These are phyloP conservation scores for Mimas tiliae DNA, from an alignment of 2,888 invertebrate species.

Conservation along the genomic window DNA sequence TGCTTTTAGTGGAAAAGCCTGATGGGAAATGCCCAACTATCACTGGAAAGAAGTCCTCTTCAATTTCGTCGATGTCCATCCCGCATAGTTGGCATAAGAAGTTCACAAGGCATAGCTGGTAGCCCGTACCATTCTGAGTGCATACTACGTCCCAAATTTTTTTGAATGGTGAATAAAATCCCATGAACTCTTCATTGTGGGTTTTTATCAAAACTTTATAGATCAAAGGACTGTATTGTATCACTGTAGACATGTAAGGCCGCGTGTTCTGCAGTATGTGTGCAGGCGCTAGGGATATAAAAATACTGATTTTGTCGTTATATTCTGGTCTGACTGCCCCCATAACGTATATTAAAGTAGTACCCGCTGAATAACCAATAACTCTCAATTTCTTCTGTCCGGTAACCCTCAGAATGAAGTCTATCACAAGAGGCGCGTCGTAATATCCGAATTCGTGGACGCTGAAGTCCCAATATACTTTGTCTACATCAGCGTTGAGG, in stretches of 20 bases:
- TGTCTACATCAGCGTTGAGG: slow-evolving; percentile 19
- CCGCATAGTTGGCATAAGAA: slow-evolving; percentile 7
- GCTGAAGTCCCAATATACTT: slow-evolving; percentile 27
- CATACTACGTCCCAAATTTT: slow-evolving; percentile 11
- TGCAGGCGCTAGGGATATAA: slow-evolving; percentile 25
- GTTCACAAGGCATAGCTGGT: background rate
- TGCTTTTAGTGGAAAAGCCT: slow-evolving; percentile 21
- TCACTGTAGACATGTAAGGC: slow-evolving; percentile 14
- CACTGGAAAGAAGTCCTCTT: slow-evolving; percentile 23
- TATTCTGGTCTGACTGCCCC: slow-evolving; percentile 26
- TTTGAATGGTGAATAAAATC: slow-evolving; percentile 26
- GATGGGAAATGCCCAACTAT: slow-evolving; percentile 20
- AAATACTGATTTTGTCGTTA: slow-evolving; percentile 26
- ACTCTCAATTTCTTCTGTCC: slow-evolving; percentile 19
- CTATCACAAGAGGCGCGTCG: slow-evolving; percentile 27
- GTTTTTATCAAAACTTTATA: slow-evolving; percentile 29
- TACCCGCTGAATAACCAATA: slow-evolving; percentile 26
- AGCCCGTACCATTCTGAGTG: slow-evolving; percentile 7
- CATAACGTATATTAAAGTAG: slow-evolving; percentile 20
- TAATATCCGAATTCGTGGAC: slow-evolving; percentile 27
- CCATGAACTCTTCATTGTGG: slow-evolving; percentile 31
- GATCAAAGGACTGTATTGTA: slow-evolving; percentile 29
- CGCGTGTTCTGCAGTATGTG: slow-evolving; percentile 1
- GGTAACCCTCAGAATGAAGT: slow-evolving; percentile 20
- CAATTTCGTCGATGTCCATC: slow-evolving; percentile 12